Evolutionary conservation across 1,140 invertebrate genomes (phyloP), one percentile per base, ranked within the genome.

Genomic region (Dryas iulia): DNA sequence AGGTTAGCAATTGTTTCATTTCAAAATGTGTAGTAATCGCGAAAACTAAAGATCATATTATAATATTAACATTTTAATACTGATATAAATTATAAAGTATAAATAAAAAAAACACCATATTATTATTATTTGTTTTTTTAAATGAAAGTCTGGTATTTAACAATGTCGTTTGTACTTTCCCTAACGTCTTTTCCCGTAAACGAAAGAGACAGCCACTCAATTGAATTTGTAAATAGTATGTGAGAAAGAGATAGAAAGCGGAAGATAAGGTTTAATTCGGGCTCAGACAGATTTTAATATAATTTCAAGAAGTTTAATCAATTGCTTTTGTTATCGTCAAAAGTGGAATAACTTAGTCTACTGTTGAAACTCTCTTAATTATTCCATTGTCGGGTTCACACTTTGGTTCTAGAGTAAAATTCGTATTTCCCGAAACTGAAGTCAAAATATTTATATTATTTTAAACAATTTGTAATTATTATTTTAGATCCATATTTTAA

Each of bases 201-300:
- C 60, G 76, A 84, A 59, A 71, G 76, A 60, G 79, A 78, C 57
- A 59, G 67, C 59, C 53, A 28, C 28, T 24, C 25, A 74, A 65
- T 71, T 35, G 53, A 33, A 59, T n/a, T 53, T 28, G 35, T 60
- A 65, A 66, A 70, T 28, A 58, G 59, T 2, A 59, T 25, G 71
- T 53, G 47, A 59, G 31, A 72, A 62, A 14, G 76, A 69, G 76
- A 79, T 21, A 67, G 66, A 66, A 35, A 66, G 59, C 72, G 72
- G 71, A 76, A 77, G 77, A 72, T 72, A 53, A 21, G 61, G 59
- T 63, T 64, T 39, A 63, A 21, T 59, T 30, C 25, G 35, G 47
- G 66, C 58, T 67, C 72, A 72, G 66, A 28, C 73, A 62, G 39
- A 53, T 69, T 75, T 66, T 67, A 59, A 70, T 70, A 66, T 47